Base-by-base conservation (phyloP, 1,140 invertebrate species). In the Littorina saxatilis region DNA sequence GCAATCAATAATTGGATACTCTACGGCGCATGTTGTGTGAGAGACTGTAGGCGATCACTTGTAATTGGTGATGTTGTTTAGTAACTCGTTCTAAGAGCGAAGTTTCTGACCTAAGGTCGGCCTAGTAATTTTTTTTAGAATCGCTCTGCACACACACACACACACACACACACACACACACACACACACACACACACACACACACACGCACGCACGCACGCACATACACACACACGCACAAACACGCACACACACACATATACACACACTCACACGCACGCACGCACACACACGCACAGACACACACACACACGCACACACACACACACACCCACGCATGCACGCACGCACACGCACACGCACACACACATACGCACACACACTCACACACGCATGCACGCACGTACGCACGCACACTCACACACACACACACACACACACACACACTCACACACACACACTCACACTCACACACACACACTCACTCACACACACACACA, bases 271-370 rank as follows among this genome's bases (percentile, higher is more conserved):
- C 17, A 47, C 43, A 47, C 17, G 17, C 43, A 47, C 17, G 17
- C 43, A 47, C 43, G 17, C 43, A 47, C 43, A 47, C 43, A 47
- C 63, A 68, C 32, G n/a, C 58, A 61, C 58, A 61, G 9, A 61
- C 58, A 61, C 58, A 61, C 58, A 37, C 63, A 68, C 63, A 37
- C 63, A 68, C 13, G 23, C 63, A 68, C 13, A 37, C 63, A 68
- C 63, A 37, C 63, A 68, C 63, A 68, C 63, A 68, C 63, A 68
- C 63, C 32, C 63, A 68, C 63, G 37, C 63, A 68, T 32, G 37
- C 63, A 68, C 63, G n/a, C 63, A 68, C 63, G n/a, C 63, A 68
- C 63, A 35, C 58, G n/a, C 58, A 61, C 58, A 61, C 58, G n/a
- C 58, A 61, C 58, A 61, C 58, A 61, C 58, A 61, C 58, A 61